Percentiles rank a stretch among this genome's conserved stretches.
Conservation (phyloP, 2,797 vertebrate genomes). For the Capromys pilorides region DNA sequence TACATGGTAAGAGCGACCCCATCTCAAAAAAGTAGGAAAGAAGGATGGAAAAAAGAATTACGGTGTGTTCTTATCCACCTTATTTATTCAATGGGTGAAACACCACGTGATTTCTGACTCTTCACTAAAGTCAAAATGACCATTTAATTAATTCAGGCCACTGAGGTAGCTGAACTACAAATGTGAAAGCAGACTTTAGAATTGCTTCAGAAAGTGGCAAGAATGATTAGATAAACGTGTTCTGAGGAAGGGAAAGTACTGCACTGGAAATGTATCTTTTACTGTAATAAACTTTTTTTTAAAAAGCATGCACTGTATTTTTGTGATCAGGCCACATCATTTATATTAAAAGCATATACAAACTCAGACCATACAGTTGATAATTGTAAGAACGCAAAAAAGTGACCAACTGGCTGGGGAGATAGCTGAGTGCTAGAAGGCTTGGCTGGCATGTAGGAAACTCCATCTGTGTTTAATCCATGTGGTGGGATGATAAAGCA, state of each 20-base stretch:
- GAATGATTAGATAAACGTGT: background rate
- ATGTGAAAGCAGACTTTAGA: background rate
- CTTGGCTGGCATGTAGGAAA: background rate
- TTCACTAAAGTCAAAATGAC: background rate
- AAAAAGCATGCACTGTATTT: background rate
- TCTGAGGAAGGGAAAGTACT: background rate
- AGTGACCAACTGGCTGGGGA: background rate
- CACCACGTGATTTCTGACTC: background rate
- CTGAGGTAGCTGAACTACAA: background rate
- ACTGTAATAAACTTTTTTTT: background rate
- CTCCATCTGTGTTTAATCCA: background rate
- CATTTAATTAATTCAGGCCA: background rate
- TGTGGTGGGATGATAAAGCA: background rate
- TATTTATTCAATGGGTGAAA: background rate
- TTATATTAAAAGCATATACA: slow-evolving; percentile 43
- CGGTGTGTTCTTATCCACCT: background rate
- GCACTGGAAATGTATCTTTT: background rate
- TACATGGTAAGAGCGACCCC: background rate
- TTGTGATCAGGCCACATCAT: background rate
- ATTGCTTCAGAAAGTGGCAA: background rate
- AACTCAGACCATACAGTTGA: background rate
- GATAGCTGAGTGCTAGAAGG: background rate
- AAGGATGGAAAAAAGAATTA: background rate
- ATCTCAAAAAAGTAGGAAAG: background rate
- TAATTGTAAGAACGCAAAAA: slow-evolving; percentile 33